Conservation (phyloP, 2,888 invertebrate species). For the Drosophila koepferae region DNA sequence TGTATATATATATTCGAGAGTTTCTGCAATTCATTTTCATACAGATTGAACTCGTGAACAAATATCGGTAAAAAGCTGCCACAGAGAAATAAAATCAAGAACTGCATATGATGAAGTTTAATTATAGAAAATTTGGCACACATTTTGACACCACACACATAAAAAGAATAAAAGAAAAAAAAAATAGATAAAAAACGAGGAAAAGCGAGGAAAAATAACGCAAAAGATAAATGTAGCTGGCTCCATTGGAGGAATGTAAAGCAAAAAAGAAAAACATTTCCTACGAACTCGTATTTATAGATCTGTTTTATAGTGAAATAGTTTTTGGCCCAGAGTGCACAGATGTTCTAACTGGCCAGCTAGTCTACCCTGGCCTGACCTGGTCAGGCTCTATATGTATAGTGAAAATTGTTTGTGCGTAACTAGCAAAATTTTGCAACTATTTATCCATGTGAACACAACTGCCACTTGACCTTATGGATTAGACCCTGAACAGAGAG, state of each 20-base stretch:
- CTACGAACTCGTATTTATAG: conserved; percentile 69
- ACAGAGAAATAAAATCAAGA: conserved; percentile 29
- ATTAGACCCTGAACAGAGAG: conserved; percentile 12
- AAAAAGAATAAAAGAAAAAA: conserved; percentile 3
- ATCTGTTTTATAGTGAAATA: conserved; percentile 55
- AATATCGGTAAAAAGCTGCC: conserved; percentile 58
- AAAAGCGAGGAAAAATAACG: conserved; percentile 21
- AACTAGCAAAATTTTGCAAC: conserved; percentile 14
- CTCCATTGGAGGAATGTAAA: conserved; percentile 51
- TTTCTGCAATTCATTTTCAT: conserved; percentile 12
- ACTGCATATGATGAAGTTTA: conserved; percentile 64
- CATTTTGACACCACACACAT: conserved; percentile 51
- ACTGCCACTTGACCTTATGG: conserved; percentile 20
- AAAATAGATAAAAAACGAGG: conserved; percentile 11
- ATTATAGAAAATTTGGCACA: conserved; percentile 74
- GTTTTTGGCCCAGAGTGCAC: conserved; percentile 21
- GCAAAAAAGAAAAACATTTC: conserved; percentile 27
- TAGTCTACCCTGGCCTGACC: not conserved
- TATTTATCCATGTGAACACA: conserved; percentile 1
- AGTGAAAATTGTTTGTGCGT: conserved; percentile 15
- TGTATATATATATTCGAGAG: conserved; percentile 4
- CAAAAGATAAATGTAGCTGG: conserved; percentile 49
- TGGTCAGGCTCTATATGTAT: not conserved
- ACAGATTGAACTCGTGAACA: conserved; percentile 31
- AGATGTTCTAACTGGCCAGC: not conserved